phyloP scores from a whole-genome alignment of 2,888 invertebrate genomes.

The Stictocephala bisonia region DNA sequence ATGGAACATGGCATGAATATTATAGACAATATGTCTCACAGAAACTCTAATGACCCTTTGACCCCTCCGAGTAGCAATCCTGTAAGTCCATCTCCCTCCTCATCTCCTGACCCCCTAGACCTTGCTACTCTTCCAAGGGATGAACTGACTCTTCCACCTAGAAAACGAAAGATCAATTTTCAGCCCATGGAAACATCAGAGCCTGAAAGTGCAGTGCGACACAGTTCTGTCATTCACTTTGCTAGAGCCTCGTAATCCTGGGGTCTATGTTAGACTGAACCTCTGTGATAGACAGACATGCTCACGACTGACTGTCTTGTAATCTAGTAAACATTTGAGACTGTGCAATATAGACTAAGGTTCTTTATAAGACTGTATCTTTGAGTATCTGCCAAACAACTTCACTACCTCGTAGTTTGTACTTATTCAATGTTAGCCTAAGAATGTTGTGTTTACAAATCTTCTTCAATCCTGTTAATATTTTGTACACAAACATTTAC shows the following conservation, averaged over 20 bases:
- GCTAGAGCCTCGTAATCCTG: conserved; percentile 65
- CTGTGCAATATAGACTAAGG: conserved; percentile 47
- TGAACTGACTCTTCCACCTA: conserved; percentile 76
- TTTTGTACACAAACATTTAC: too few relatives aligned
- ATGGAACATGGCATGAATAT: neutral
- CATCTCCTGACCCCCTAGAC: conserved; percentile 69
- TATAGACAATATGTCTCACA: conserved; percentile 58
- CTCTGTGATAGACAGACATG: conserved; percentile 36
- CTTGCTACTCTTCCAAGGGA: conserved; percentile 66
- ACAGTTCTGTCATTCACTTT: conserved; percentile 87
- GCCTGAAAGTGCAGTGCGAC: conserved; percentile 65
- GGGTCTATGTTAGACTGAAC: conserved; percentile 27
- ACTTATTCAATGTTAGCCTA: conserved; percentile 25
- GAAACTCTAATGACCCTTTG: conserved; percentile 57
- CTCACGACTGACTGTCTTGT: neutral
- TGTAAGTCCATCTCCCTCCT: conserved; percentile 68
- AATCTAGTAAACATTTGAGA: conserved; percentile 34
- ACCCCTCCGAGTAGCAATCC: conserved; percentile 73
- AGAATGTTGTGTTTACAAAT: conserved; percentile 2
- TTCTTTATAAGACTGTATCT: conserved; percentile 38
- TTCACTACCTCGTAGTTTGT: conserved; percentile 38
- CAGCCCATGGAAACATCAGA: conserved; percentile 75
- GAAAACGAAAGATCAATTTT: conserved; percentile 84
- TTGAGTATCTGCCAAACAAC: conserved; percentile 24
- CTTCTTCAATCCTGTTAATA: neutral